Evolutionary conservation across 2,888 invertebrate species (phyloP).

Genomic region (Luffia ferchaultella): DNA sequence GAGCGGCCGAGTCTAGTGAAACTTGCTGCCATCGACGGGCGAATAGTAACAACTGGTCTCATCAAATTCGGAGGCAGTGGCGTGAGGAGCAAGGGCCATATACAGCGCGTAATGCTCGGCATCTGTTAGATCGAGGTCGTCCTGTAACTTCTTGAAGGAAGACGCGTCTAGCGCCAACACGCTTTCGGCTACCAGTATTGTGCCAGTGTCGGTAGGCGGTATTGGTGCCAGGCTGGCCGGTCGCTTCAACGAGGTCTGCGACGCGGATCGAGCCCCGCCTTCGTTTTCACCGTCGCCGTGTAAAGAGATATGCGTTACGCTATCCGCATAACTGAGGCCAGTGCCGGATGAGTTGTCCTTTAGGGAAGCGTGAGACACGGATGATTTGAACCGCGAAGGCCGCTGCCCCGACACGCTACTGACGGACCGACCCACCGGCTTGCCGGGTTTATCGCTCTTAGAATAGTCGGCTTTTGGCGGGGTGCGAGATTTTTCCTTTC

Average conservation of each 20-base stretch:
- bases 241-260: constrained; percentile 32
- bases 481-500: constrained; percentile 53
- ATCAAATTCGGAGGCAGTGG: constrained; percentile 88
- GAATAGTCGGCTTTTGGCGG: constrained; percentile 44
- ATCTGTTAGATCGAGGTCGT: constrained; percentile 78
- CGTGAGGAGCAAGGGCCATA: constrained; percentile 85
- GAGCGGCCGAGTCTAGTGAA: constrained; percentile 33
- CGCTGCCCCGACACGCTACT: constrained; percentile 69
- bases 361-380: constrained; percentile 46
- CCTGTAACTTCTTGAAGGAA: constrained; percentile 44
- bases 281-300: constrained; percentile 62
- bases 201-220: constrained; percentile 61
- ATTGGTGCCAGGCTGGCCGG: constrained; percentile 36
- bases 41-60: constrained; percentile 89
- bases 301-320: constrained; percentile 72
- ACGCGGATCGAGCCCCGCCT: constrained; percentile 26
- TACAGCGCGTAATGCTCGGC: constrained; percentile 90
- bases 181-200: constrained; percentile 67
- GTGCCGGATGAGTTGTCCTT: constrained; percentile 44
- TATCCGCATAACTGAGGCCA: constrained; percentile 59
- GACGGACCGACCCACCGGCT: constrained; percentile 66
- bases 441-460: constrained; percentile 32
- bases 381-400: constrained; percentile 52
- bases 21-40: constrained; percentile 81
- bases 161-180: constrained; percentile 51